Evolutionary conservation across 2,888 invertebrate genomes (phyloP).

Genomic region (Tyria jacobaeae): DNA sequence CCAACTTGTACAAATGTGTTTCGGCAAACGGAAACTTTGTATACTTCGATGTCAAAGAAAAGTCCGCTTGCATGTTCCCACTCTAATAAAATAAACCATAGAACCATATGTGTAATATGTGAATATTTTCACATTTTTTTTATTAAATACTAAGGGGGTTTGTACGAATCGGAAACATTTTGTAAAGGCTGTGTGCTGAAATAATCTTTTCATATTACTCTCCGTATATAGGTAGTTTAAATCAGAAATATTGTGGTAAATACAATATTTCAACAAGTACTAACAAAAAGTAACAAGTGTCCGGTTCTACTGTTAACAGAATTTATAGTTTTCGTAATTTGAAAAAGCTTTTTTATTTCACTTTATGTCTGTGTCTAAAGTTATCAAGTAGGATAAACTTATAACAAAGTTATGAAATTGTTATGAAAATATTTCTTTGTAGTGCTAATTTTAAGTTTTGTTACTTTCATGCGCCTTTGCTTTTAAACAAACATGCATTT

Average conservation of each 20-base stretch:
- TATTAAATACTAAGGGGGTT: slow-evolving; percentile 29
- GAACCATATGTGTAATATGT: slow-evolving; percentile 43
- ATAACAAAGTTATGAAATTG: no score
- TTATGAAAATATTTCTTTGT: no score
- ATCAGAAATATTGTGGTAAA: slow-evolving; percentile 2
- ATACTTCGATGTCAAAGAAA: slow-evolving; percentile 36
- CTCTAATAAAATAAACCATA: slow-evolving; percentile 35
- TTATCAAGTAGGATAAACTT: no score
- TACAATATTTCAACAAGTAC: neutral
- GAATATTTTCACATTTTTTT: slow-evolving; percentile 37
- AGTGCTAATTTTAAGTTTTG: no score
- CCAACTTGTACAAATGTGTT: slow-evolving; percentile 67
- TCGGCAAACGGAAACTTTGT: slow-evolving; percentile 58
- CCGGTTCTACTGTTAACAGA: no score
- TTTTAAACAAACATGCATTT: no score
- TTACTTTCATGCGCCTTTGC: no score
- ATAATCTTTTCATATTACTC: slow-evolving; percentile 35
- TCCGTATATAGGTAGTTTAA: no score
- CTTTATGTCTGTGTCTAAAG: no score
- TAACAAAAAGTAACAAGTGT: no score
- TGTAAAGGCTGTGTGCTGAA: slow-evolving; percentile 24
- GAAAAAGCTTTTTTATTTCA: no score
- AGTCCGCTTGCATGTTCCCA: slow-evolving; percentile 37
- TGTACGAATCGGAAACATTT: slow-evolving; percentile 39
- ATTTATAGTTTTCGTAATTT: no score